Evolutionary conservation across 1,140 invertebrate genomes (phyloP).

Genomic region (Vollenhovia emeryi): DNA sequence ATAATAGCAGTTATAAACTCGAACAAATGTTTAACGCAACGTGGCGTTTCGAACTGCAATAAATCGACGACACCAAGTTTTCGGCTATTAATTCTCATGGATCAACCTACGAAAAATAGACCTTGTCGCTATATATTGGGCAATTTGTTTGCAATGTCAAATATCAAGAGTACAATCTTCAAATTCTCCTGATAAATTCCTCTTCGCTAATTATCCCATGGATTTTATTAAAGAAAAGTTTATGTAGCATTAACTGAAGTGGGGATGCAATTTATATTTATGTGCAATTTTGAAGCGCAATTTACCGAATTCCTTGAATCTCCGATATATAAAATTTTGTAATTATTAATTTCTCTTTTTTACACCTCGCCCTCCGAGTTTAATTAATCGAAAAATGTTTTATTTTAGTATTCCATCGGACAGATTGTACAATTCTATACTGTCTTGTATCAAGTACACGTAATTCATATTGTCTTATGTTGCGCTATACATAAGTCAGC

Average conservation of each 20-base stretch:
- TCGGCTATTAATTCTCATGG: constrained; percentile 44
- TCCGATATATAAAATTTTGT: background rate
- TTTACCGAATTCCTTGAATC: background rate
- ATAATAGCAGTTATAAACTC: constrained; percentile 50
- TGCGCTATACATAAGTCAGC: background rate
- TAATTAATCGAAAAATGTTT: background rate
- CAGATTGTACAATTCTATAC: background rate
- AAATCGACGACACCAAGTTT: constrained; percentile 44
- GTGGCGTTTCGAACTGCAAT: constrained; percentile 31
- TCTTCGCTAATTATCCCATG: background rate
- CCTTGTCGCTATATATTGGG: background rate
- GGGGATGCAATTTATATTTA: background rate
- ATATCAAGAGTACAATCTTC: background rate
- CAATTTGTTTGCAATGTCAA: constrained; percentile 2
- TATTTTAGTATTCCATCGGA: background rate
- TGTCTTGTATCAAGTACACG: too few species aligned
- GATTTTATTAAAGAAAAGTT: background rate
- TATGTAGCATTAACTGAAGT: background rate
- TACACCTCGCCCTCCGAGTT: too few species aligned
- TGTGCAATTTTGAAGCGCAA: background rate
- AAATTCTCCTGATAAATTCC: background rate
- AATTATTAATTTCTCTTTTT: background rate
- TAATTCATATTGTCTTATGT: background rate
- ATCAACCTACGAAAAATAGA: constrained; percentile 36
- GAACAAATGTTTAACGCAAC: constrained; percentile 54